Evolutionary conservation across 2,797 vertebrate species (phyloP).

Genomic region (Platalea minor): DNA sequence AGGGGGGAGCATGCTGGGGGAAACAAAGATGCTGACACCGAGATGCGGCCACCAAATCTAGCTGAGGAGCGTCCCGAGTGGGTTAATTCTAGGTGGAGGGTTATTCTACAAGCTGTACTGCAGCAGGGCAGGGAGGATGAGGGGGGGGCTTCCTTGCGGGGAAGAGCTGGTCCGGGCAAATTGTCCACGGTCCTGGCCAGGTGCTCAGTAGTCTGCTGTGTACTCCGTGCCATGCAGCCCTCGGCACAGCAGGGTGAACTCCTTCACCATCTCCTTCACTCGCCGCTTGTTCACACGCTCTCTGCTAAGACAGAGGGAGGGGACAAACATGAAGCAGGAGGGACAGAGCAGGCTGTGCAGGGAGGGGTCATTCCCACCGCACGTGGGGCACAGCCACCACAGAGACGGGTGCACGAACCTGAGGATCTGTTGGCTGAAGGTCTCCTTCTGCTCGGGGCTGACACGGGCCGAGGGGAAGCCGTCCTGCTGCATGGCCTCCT

Average conservation of each 20-base stretch:
- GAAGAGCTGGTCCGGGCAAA: slow-evolving; percentile 53
- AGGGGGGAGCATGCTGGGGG: slow-evolving; percentile 53
- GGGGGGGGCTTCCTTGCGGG: slow-evolving; percentile 66
- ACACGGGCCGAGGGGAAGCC: slow-evolving; percentile 91
- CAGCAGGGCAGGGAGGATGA: slow-evolving; percentile 38
- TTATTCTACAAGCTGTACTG: slow-evolving; percentile 42
- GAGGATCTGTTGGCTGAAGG: slow-evolving; percentile 96
- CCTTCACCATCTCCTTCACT: slow-evolving; percentile 97
- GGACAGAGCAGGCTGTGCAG: neutral
- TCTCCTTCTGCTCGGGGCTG: slow-evolving; percentile 90
- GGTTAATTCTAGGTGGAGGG: slow-evolving; percentile 56
- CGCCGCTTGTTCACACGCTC: slow-evolving; percentile 97
- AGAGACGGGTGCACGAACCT: slow-evolving; percentile 75
- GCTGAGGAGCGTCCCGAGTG: slow-evolving; percentile 45
- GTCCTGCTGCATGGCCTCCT: slow-evolving; percentile 90
- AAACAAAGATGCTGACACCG: slow-evolving; percentile 46
- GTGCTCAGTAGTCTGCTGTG: slow-evolving; percentile 93
- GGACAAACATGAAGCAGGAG: neutral
- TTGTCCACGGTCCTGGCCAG: neutral
- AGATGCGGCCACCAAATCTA: slow-evolving; percentile 52
- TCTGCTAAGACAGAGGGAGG: slow-evolving; percentile 74
- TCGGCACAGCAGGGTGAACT: slow-evolving; percentile 95
- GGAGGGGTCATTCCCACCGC: neutral
- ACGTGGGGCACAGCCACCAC: neutral
- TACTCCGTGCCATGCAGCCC: slow-evolving; percentile 99